These are phyloP conservation scores for Turnix velox DNA, from an alignment of 2,113 vertebrate genomes.

Conservation along the genomic window DNA sequence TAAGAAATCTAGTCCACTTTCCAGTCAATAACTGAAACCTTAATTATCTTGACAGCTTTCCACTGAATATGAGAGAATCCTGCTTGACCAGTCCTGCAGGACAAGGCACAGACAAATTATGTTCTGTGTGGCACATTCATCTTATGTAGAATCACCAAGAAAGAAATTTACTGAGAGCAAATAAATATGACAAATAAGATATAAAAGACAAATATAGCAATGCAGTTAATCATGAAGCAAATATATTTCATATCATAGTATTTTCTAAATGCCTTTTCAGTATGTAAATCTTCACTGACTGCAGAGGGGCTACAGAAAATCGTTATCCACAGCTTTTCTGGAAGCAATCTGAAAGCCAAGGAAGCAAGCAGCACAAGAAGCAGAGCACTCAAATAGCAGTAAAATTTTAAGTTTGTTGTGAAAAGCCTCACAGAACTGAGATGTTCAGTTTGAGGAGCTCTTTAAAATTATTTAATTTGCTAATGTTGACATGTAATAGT, in stretches of 20 bases:
- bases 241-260: neutral
- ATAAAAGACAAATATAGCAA: neutral
- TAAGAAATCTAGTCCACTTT: conserved; percentile 11
- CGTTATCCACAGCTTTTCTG: neutral
- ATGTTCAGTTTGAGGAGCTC: neutral
- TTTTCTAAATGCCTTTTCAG: neutral
- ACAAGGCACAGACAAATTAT: neutral
- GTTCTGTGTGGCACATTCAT: neutral
- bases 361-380: neutral
- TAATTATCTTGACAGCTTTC: conserved; percentile 47
- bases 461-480: neutral
- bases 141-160: neutral
- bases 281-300: neutral
- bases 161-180: neutral
- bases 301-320: neutral
- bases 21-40: conserved; percentile 36
- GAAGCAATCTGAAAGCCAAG: neutral
- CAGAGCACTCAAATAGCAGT: neutral
- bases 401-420: neutral
- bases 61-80: neutral
- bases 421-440: neutral
- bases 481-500: neutral
- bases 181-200: neutral
- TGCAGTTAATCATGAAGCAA: neutral
- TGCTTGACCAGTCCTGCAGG: neutral